Evolutionary conservation across 2,797 vertebrate genomes (phyloP).

Genomic region (Cyprinella venusta): DNA sequence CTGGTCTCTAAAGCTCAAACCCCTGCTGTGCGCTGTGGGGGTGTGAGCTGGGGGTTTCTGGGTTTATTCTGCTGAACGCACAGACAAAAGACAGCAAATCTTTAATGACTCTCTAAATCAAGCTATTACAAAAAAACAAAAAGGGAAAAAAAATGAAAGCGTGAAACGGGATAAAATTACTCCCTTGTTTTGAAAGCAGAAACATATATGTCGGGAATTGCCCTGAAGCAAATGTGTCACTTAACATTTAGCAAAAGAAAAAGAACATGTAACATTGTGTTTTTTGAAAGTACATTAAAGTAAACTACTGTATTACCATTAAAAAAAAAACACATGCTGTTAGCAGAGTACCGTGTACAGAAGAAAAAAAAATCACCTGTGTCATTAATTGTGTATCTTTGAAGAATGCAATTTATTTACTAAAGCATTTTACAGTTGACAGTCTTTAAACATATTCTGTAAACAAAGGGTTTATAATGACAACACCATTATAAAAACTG

Average conservation of each 20-base stretch:
- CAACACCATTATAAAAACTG: not conserved
- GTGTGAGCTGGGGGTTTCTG: conserved; percentile 29
- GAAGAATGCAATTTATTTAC: conserved; percentile 4
- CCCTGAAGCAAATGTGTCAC: conserved; percentile 25
- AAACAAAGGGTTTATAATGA: not conserved
- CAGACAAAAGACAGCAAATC: conserved; percentile 43
- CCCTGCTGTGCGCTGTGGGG: conserved; percentile 31
- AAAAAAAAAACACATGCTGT: not conserved
- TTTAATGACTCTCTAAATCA: conserved; percentile 54
- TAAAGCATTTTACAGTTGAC: not conserved
- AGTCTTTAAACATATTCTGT: not conserved
- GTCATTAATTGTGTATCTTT: not conserved
- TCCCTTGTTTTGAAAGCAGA: conserved; percentile 19
- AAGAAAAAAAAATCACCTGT: not conserved
- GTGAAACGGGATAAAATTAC: conserved; percentile 43
- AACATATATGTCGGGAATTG: conserved; percentile 14
- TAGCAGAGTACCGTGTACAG: not conserved
- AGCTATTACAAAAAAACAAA: conserved; percentile 18
- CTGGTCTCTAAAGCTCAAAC: conserved; percentile 39
- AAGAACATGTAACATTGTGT: not conserved
- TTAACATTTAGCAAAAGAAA: not conserved
- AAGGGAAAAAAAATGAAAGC: not conserved
- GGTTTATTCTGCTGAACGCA: conserved; percentile 38
- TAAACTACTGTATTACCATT: not conserved
- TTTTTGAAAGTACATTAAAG: not conserved